Conservation (phyloP, 2,888 invertebrate genomes). For the Lathronympha strigana region DNA sequence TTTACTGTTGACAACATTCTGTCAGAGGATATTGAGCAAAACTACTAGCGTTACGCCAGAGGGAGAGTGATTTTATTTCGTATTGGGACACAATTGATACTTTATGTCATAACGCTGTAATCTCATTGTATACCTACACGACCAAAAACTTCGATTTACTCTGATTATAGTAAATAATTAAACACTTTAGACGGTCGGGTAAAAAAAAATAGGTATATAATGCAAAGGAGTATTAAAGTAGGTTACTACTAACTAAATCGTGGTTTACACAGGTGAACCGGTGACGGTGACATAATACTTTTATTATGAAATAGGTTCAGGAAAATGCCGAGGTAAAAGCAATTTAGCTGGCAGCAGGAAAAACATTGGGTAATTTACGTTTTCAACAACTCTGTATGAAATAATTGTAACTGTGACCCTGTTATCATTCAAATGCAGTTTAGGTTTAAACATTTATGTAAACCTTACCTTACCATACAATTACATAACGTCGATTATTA, state of each 20-base stretch:
- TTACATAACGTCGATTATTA: too few relatives aligned
- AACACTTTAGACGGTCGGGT: too few relatives aligned
- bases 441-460: neutral
- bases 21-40: too few relatives aligned
- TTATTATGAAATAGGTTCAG: slow-evolving; percentile 8
- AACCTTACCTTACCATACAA: too few relatives aligned
- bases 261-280: slow-evolving; percentile 8
- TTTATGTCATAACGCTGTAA: too few relatives aligned
- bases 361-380: slow-evolving; percentile 19
- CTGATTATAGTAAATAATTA: too few relatives aligned
- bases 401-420: slow-evolving; percentile 9
- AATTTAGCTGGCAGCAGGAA: slow-evolving; percentile 26
- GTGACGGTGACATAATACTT: slow-evolving; percentile 7
- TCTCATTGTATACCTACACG: too few relatives aligned
- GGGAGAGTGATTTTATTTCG: too few relatives aligned
- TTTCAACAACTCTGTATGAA: slow-evolving; percentile 13
- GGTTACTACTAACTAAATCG: neutral
- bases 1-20: too few relatives aligned
- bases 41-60: too few relatives aligned
- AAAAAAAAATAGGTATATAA: neutral
- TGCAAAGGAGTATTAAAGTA: neutral
- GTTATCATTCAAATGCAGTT: neutral
- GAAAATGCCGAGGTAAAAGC: slow-evolving; percentile 17
- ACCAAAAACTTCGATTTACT: too few relatives aligned
- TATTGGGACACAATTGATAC: too few relatives aligned